phyloP scores from a whole-genome alignment of 1,140 invertebrate genomes.

The Drosophila carrolli region DNA sequence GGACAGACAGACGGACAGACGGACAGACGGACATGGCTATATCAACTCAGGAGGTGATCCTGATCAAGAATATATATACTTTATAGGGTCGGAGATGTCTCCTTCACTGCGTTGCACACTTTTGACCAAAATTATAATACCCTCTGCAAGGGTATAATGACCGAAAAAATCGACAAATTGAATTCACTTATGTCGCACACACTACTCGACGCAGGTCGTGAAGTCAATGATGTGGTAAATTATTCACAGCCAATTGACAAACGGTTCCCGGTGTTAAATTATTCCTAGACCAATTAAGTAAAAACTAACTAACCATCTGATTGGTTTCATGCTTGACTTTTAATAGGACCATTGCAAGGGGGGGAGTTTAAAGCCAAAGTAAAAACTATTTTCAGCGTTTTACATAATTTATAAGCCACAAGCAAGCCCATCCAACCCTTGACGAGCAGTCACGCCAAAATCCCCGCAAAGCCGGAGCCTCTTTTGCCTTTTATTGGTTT shows the following conservation, averaged over 20 bases:
- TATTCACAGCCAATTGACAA: constrained; percentile 47
- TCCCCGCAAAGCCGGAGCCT: constrained; percentile 9
- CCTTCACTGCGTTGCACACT: too few relatives aligned
- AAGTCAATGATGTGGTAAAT: constrained; percentile 52
- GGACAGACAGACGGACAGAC: too few relatives aligned
- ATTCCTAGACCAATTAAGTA: constrained; percentile 47
- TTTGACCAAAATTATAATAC: too few relatives aligned
- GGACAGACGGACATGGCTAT: too few relatives aligned
- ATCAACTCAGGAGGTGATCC: too few relatives aligned
- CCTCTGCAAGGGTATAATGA: too few relatives aligned
- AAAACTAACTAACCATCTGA: constrained; percentile 48
- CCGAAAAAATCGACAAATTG: constrained; percentile 40
- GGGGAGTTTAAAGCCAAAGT: background rate
- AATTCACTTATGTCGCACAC: constrained; percentile 55
- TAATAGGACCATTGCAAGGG: constrained; percentile 9
- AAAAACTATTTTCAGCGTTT: constrained; percentile 34
- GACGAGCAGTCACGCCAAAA: constrained; percentile 20
- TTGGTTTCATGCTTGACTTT: constrained; percentile 34
- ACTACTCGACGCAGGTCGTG: constrained; percentile 3
- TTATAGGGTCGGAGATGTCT: too few relatives aligned
- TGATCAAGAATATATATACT: too few relatives aligned
- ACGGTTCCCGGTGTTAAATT: constrained; percentile 17
- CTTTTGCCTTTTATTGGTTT: background rate
- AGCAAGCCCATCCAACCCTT: background rate
- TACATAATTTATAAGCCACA: constrained; percentile 61